These are phyloP conservation scores for Chalcis sispes DNA, from an alignment of 2,888 invertebrate genomes.

Conservation along the genomic window DNA sequence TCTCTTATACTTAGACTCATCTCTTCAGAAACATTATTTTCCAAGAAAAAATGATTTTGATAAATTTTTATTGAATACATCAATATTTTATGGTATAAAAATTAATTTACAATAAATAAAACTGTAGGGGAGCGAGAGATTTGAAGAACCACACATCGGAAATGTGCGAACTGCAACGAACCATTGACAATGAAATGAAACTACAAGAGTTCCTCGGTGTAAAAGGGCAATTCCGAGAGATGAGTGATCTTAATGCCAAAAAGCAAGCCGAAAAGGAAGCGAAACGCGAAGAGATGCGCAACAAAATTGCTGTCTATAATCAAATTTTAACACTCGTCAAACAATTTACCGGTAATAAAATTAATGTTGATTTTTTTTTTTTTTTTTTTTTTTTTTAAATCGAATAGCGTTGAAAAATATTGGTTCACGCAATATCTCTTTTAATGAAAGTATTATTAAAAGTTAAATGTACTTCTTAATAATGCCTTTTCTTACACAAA, in stretches of 20 bases:
- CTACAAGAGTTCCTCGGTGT: constrained; percentile 90
- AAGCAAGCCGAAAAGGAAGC: constrained; percentile 84
- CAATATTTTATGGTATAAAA: constrained; percentile 2
- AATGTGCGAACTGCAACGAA: constrained; percentile 91
- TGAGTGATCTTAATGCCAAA: constrained; percentile 85
- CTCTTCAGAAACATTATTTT: too few species aligned
- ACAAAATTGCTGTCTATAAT: constrained; percentile 84
- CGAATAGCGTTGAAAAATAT: too few species aligned
- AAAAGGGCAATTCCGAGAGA: constrained; percentile 88
- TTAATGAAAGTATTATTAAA: too few species aligned
- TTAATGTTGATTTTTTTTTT: not conserved
- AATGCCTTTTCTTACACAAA: not conserved
- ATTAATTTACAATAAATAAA: constrained; percentile 1
- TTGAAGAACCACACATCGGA: constrained; percentile 80
- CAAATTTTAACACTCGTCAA: constrained; percentile 86
- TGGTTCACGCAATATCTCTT: too few species aligned
- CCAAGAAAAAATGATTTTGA: too few species aligned
- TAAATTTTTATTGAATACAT: too few species aligned
- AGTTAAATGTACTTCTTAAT: too few species aligned
- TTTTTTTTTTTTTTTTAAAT: too few species aligned
- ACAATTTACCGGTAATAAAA: constrained; percentile 71
- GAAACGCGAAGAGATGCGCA: constrained; percentile 83
- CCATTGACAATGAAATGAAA: constrained; percentile 90
- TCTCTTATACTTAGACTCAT: too few species aligned
- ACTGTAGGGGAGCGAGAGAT: constrained; percentile 77